Evolutionary conservation across 2,888 invertebrate genomes (phyloP), one percentile per base, ranked within the genome.

Genomic region (Melikaiella ostensackeni): DNA sequence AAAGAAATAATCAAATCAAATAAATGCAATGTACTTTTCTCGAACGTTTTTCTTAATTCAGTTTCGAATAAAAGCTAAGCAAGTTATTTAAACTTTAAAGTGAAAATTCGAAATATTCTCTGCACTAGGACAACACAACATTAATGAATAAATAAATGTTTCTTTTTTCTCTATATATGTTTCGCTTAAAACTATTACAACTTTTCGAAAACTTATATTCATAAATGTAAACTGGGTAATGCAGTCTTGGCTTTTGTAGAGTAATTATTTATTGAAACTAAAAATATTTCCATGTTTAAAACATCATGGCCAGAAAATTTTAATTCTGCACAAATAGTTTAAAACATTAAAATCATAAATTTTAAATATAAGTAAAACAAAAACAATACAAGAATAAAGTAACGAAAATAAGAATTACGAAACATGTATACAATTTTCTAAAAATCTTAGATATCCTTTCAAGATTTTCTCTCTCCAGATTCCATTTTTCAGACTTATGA

Each of bases 221-320:
- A 8, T 50, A 66, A 46, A 46, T 21, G 27, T 70, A 33, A 70
- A 70, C 70, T 70, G 70, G 70, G 33, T 55, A 70, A 70, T 70
- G 21, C 70, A 70, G 70, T 50, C 70, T 70, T 70, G n/a, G n/a
- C n/a, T 50, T 70, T 70, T 70, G 1, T 33, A 50, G 50, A 42
- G 16, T 63, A 64, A 64, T 24, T 42, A 64, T 64, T 16, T 16
- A 64, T 64, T 64, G 30, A 50, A 70, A 50, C 42, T 30, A 19
- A 46, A 46, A 70, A 70, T 50, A 55, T 50, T 50, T 50, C 27
- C 50, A 70, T 46, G 50, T 70, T 70, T 70, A 70, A 30, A 33
- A 70, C 19, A 50, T 6, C n/a, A 50, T 70, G 70, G 30, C 70
- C 33, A 50, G 13, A 50, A 70, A 55, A 21, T 21, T 9, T 21